A percentile compares a stretch with the other conserved stretches of the same genome.
Conservation (phyloP, 2,888 invertebrate species). For the Drosophila kanekoi region DNA sequence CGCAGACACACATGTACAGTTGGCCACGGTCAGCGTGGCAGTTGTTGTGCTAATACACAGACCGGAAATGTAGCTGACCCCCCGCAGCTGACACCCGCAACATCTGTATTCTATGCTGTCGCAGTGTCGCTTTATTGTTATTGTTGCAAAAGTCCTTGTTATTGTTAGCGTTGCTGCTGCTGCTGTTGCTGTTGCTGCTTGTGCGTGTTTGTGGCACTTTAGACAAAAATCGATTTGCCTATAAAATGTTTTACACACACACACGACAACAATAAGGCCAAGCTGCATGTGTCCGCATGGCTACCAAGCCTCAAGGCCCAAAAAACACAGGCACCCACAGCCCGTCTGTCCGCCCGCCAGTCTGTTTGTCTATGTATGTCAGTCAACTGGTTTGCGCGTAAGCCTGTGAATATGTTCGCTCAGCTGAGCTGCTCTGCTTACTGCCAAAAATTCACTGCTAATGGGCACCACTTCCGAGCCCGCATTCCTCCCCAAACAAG, state of each 20-base stretch:
- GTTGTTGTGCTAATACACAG: conserved; percentile 60
- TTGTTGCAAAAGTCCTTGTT: conserved; percentile 64
- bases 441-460: conserved; percentile 64
- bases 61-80: conserved; percentile 40
- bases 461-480: conserved; percentile 36
- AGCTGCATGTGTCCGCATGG: conserved; percentile 46
- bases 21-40: conserved; percentile 55
- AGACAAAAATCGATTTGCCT: conserved; percentile 81
- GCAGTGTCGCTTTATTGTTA: conserved; percentile 62
- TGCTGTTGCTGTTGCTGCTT: conserved; percentile 30
- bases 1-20: conserved; percentile 4
- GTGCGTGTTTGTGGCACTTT: conserved; percentile 79
- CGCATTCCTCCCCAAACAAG: not conserved
- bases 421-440: conserved; percentile 46
- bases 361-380: conserved; percentile 59
- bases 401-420: conserved; percentile 30
- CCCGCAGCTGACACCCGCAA: not conserved
- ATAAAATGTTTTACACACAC: conserved; percentile 77
- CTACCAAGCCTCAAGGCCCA: conserved; percentile 33
- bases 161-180: conserved; percentile 53
- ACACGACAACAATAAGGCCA: conserved; percentile 38
- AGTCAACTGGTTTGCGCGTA: conserved; percentile 34
- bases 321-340: conserved; percentile 3
- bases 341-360: conserved; percentile 1
- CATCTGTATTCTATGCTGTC: conserved; percentile 26